Evolutionary conservation across 2,113 vertebrate species (phyloP).

Genomic region (Zingel zingel): DNA sequence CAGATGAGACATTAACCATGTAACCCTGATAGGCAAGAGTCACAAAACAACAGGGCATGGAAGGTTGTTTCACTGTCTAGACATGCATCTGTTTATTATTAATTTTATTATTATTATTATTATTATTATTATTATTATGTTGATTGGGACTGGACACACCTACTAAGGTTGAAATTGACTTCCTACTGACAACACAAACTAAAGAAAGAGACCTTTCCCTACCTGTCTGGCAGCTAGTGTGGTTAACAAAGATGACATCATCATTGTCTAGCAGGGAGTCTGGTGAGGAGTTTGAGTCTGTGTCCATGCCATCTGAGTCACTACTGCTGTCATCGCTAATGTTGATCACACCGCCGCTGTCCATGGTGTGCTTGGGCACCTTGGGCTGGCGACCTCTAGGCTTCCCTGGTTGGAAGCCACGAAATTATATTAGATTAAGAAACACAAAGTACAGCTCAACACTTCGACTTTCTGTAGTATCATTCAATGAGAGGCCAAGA

Average conservation of each 20-base stretch:
- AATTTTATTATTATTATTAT: too few relatives aligned
- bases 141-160: neutral
- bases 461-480: neutral
- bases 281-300: constrained; percentile 95
- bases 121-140: too few relatives aligned
- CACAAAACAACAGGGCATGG: neutral
- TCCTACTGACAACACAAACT: neutral
- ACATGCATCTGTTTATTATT: neutral
- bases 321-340: constrained; percentile 97
- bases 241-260: constrained; percentile 91
- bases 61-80: neutral
- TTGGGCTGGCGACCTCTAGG: constrained; percentile 87
- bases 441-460: neutral
- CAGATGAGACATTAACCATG: neutral
- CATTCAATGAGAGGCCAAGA: neutral
- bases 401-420: constrained; percentile 83
- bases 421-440: neutral
- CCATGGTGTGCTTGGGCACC: constrained; percentile 77
- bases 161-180: neutral
- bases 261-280: constrained; percentile 93
- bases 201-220: neutral
- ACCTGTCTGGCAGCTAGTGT: constrained; percentile 84
- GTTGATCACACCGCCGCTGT: constrained; percentile 86
- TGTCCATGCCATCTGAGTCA: constrained; percentile 94
- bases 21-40: neutral